phyloP scores from a whole-genome alignment of 37 sponge, comb jelly and placozoan genomes.

The Lycopodina hypogea region DNA sequence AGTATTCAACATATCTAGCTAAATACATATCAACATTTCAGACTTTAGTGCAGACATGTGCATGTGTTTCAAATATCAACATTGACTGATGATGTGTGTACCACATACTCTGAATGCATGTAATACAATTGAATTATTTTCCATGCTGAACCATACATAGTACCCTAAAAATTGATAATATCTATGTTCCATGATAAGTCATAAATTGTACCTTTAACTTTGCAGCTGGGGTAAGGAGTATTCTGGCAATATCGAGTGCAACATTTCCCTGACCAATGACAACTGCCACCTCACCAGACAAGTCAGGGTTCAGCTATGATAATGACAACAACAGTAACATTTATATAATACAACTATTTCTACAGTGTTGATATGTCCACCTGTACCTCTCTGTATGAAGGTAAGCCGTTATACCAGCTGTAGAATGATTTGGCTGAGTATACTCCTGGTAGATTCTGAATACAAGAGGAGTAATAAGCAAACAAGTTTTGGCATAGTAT shows the following conservation, averaged over 20 bases:
- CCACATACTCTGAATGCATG: too few relatives aligned
- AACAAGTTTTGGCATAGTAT: not conserved
- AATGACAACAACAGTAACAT: not conserved
- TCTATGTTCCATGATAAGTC: too few relatives aligned
- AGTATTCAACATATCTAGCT: too few relatives aligned
- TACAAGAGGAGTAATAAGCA: not conserved
- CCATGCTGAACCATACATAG: too few relatives aligned
- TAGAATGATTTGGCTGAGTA: slow-evolving; percentile 89
- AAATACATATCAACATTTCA: too few relatives aligned
- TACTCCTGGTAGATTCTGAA: slow-evolving; percentile 69
- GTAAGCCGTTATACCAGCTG: slow-evolving; percentile 99
- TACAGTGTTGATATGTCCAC: too few relatives aligned
- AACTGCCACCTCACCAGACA: slow-evolving; percentile 79
- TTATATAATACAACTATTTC: not conserved
- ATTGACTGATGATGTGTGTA: too few relatives aligned
- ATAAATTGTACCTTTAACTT: slow-evolving; percentile 44
- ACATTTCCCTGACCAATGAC: slow-evolving; percentile 98
- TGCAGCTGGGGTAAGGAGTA: slow-evolving; percentile 73
- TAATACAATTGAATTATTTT: too few relatives aligned
- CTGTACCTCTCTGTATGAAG: slow-evolving; percentile 67
- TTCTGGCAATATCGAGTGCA: slow-evolving; percentile 93
- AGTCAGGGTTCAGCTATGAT: slow-evolving; percentile 72
- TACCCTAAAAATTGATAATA: too few relatives aligned
- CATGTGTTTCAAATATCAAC: too few relatives aligned
- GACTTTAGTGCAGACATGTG: too few relatives aligned